These are phyloP conservation scores for Microcebus tavaratra DNA, from an alignment of 2,113 vertebrate genomes.

Conservation along the genomic window DNA sequence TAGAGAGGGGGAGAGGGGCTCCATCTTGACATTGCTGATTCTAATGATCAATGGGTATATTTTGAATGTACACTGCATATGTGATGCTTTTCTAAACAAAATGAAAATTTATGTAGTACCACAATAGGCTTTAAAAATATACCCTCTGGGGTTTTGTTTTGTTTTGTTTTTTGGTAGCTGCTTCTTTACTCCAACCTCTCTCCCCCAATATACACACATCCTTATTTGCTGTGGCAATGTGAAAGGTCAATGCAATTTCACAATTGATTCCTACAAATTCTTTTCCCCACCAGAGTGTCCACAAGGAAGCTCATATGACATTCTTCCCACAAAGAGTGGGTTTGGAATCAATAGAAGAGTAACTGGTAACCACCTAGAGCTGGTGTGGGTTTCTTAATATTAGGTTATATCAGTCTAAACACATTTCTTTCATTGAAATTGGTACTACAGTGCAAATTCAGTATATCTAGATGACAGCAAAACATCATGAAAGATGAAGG, in stretches of 20 bases:
- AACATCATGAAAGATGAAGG: not conserved
- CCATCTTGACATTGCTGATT: not conserved
- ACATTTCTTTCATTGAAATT: not conserved
- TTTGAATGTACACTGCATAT: conserved; percentile 21
- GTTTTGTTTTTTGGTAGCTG: not conserved
- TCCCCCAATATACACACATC: not conserved
- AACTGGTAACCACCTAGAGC: not conserved
- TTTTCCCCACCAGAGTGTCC: not conserved
- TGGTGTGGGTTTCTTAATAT: not conserved
- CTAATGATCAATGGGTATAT: conserved; percentile 12
- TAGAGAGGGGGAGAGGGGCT: not conserved
- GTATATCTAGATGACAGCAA: not conserved
- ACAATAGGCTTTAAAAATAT: conserved; percentile 49
- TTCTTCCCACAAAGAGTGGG: not conserved
- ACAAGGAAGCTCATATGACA: not conserved
- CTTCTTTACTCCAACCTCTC: not conserved
- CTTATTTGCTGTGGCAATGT: not conserved
- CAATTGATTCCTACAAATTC: not conserved
- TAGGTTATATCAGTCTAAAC: not conserved
- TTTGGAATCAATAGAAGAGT: not conserved
- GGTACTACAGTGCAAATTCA: not conserved
- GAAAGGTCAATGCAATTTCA: not conserved
- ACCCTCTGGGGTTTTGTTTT: not conserved
- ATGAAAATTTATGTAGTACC: conserved; percentile 23
- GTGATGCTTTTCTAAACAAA: conserved; percentile 51